Conservation (phyloP, 2,888 invertebrate genomes). For the Suillia variegata region DNA sequence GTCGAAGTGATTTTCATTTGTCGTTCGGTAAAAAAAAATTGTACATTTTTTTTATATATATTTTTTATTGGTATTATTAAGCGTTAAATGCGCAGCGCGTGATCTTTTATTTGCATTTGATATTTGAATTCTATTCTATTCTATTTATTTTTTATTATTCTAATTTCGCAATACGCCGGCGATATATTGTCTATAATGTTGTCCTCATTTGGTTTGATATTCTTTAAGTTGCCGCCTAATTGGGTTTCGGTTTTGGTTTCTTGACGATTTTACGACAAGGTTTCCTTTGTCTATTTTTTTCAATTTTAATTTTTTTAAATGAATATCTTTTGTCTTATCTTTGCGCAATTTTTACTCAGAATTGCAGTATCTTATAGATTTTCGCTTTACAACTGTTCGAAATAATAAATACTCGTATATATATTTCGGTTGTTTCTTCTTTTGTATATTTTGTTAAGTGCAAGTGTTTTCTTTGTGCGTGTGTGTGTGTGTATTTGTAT, state of each 20-base stretch:
- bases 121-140: neutral
- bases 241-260: neutral
- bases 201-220: neutral
- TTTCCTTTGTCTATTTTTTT: neutral
- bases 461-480: neutral
- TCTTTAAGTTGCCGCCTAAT: neutral
- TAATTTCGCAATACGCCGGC: too few relatives aligned
- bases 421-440: too few relatives aligned
- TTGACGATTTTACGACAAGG: neutral
- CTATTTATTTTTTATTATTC: neutral
- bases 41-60: too few relatives aligned
- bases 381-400: neutral
- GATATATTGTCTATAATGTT: neutral
- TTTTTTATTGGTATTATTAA: too few relatives aligned
- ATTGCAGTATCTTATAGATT: conserved; percentile 1
- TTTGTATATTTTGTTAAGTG: too few relatives aligned
- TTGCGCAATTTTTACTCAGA: neutral
- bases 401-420: too few relatives aligned
- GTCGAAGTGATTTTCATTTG: neutral
- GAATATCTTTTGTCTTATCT: neutral
- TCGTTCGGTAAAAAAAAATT: too few relatives aligned
- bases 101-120: neutral
- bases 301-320: neutral
- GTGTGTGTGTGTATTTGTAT: neutral
- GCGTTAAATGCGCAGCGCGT: too few relatives aligned